Conservation (phyloP, 2,797 vertebrate species). For the Eremophila alpestris region DNA sequence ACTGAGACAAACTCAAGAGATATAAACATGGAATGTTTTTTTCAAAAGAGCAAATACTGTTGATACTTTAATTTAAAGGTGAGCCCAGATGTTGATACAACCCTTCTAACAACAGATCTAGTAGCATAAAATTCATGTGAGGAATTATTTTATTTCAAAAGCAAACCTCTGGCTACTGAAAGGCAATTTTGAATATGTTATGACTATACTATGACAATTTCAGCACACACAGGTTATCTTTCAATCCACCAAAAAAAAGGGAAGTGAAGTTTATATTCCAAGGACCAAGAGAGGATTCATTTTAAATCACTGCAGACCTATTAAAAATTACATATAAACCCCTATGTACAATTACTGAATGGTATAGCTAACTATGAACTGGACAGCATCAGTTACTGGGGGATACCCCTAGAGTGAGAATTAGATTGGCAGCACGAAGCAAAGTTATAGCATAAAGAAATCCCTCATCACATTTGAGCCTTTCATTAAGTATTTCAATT, state of each 20-base stretch:
- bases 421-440: neutral
- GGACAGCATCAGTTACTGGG: neutral
- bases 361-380: neutral
- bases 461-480: neutral
- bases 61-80: neutral
- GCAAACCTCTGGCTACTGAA: neutral
- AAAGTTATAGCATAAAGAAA: neutral
- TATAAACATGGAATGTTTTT: neutral
- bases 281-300: neutral
- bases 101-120: neutral
- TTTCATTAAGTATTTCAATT: neutral
- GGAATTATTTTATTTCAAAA: neutral
- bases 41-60: neutral
- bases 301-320: neutral
- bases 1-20: neutral
- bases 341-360: neutral
- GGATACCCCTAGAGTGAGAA: neutral
- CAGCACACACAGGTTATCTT: neutral
- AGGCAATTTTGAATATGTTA: neutral
- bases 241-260: neutral
- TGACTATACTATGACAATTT: neutral
- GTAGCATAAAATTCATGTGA: neutral
- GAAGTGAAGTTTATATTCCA: neutral
- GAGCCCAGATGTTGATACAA: neutral
- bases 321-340: neutral